Evolutionary conservation across 23 tunicate species (phyloP).

Genomic region (Corella eumyota): DNA sequence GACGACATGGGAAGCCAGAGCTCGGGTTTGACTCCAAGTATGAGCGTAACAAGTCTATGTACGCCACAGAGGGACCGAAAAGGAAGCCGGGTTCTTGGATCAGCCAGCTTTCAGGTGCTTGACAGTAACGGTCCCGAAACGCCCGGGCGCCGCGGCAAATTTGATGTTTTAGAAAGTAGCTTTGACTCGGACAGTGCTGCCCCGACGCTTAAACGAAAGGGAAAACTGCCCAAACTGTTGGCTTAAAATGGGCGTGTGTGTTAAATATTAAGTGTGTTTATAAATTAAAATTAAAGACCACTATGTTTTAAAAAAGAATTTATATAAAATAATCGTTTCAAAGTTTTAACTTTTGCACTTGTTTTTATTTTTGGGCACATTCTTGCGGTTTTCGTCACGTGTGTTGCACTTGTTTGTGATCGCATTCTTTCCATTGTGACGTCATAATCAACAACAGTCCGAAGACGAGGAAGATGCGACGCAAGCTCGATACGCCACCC

Average conservation of each 20-base stretch:
- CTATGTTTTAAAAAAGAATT: too few relatives aligned
- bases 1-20: slow-evolving; percentile 5
- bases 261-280: too few relatives aligned
- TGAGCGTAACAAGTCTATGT: slow-evolving; percentile 75
- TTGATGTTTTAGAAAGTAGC: slow-evolving; percentile 16
- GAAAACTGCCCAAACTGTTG: too few relatives aligned
- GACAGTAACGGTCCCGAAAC: background rate
- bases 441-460: slow-evolving; percentile 8
- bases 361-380: background rate
- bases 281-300: too few relatives aligned
- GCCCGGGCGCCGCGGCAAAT: background rate
- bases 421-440: background rate
- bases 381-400: background rate
- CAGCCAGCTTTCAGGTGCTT: slow-evolving; percentile 62
- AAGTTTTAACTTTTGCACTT: background rate
- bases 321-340: background rate
- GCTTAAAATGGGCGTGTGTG: background rate
- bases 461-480: slow-evolving; percentile 7
- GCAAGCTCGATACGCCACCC: background rate
- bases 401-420: background rate
- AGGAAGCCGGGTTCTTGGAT: slow-evolving; percentile 26
- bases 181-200: slow-evolving; percentile 1
- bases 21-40: slow-evolving; percentile 63
- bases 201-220: slow-evolving; percentile 3
- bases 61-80: slow-evolving; percentile 42